Conservation (phyloP, 2,113 vertebrate genomes). For the Alligator sinensis region DNA sequence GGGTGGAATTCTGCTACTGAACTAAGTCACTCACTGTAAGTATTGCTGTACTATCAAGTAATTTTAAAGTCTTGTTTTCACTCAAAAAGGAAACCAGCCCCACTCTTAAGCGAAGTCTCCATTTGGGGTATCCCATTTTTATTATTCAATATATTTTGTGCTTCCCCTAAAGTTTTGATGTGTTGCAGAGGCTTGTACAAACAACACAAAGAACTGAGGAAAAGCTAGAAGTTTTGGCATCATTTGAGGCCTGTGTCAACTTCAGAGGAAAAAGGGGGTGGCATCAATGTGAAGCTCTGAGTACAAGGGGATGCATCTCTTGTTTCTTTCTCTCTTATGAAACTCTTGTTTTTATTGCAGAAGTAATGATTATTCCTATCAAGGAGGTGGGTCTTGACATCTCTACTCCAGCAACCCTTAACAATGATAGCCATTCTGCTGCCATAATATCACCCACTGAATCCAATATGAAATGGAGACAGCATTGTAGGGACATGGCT, state of each 20-base stretch:
- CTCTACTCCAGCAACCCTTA: not conserved
- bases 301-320: not conserved
- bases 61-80: not conserved
- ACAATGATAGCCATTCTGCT: not conserved
- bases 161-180: not conserved
- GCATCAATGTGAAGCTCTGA: not conserved
- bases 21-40: not conserved
- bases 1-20: not conserved
- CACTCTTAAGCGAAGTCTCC: not conserved
- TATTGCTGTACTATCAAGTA: not conserved
- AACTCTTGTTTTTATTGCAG: not conserved
- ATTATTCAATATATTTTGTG: not conserved
- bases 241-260: not conserved
- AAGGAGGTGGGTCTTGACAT: not conserved
- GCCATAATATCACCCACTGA: not conserved
- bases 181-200: not conserved
- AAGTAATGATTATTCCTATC: not conserved
- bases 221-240: not conserved
- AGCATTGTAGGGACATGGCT: too few species aligned
- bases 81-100: too few species aligned
- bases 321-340: not conserved
- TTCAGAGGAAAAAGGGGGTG: not conserved
- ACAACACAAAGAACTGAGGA: not conserved
- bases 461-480: not conserved
- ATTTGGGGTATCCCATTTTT: not conserved